Evolutionary conservation across 2,797 vertebrate species (phyloP).

Genomic region (Gymnothorax reevesii): DNA sequence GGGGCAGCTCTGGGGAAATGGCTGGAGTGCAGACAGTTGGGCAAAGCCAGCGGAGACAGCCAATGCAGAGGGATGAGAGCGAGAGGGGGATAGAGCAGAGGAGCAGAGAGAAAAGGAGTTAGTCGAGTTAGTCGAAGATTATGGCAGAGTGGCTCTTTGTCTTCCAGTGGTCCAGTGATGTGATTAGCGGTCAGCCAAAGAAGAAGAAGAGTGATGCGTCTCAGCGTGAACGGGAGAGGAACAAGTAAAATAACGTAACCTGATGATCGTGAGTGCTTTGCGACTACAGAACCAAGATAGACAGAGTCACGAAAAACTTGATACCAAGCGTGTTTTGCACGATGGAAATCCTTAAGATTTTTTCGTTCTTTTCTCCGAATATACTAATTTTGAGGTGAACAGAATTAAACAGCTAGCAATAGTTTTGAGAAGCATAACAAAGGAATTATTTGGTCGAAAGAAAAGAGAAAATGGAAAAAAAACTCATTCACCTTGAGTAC

Average conservation of each 20-base stretch:
- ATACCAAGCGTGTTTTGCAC: too few species aligned
- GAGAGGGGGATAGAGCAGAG: background rate
- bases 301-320: too few species aligned
- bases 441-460: too few species aligned
- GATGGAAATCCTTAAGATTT: too few species aligned
- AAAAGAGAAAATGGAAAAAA: too few species aligned
- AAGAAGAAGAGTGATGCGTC: background rate
- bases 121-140: background rate
- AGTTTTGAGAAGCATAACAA: too few species aligned
- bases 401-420: too few species aligned
- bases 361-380: too few species aligned
- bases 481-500: too few species aligned
- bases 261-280: background rate
- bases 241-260: too few species aligned
- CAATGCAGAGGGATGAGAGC: constrained; percentile 30
- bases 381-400: too few species aligned
- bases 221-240: background rate
- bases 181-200: constrained; percentile 22
- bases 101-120: constrained; percentile 21
- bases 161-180: background rate
- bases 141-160: background rate
- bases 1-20: constrained; percentile 82
- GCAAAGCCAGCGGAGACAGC: constrained; percentile 46
- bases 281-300: too few species aligned
- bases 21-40: constrained; percentile 82